phyloP scores from a whole-genome alignment of 2,113 vertebrate species.

The Oxyruncus cristatus region DNA sequence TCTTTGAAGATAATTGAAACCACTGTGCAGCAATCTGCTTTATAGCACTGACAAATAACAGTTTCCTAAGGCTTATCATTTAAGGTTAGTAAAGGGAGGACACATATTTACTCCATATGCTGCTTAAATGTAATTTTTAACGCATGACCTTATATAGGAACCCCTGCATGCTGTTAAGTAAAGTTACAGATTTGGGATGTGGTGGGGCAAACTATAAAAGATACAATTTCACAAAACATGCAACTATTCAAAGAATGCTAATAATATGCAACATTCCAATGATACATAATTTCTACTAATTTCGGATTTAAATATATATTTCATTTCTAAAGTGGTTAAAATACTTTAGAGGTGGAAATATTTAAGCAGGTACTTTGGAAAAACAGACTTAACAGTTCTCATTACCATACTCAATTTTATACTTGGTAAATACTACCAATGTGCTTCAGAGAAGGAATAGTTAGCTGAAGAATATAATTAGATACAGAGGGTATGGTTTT shows the following conservation, averaged over 20 bases:
- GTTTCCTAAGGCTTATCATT: constrained; percentile 97
- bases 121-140: constrained; percentile 85
- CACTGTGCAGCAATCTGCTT: constrained; percentile 99
- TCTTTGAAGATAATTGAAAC: constrained; percentile 99
- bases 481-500: constrained; percentile 56
- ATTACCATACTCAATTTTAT: constrained; percentile 1
- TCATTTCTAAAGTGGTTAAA: constrained; percentile 68
- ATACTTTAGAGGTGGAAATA: too few species aligned
- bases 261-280: constrained; percentile 64
- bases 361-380: not conserved
- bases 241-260: constrained; percentile 66
- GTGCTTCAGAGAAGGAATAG: not conserved
- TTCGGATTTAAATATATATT: constrained; percentile 62
- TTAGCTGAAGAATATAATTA: constrained; percentile 59
- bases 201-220: constrained; percentile 65
- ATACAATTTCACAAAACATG: constrained; percentile 70
- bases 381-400: constrained; percentile 19
- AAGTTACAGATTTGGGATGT: constrained; percentile 76
- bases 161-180: constrained; percentile 74
- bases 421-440: constrained; percentile 10
- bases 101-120: constrained; percentile 96
- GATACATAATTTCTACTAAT: constrained; percentile 58
- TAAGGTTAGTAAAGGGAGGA: constrained; percentile 87
- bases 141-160: constrained; percentile 79
- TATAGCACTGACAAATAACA: constrained; percentile 99